Base-by-base conservation (phyloP, 1,140 invertebrate genomes). In the Trichomalopsis sarcophagae region DNA sequence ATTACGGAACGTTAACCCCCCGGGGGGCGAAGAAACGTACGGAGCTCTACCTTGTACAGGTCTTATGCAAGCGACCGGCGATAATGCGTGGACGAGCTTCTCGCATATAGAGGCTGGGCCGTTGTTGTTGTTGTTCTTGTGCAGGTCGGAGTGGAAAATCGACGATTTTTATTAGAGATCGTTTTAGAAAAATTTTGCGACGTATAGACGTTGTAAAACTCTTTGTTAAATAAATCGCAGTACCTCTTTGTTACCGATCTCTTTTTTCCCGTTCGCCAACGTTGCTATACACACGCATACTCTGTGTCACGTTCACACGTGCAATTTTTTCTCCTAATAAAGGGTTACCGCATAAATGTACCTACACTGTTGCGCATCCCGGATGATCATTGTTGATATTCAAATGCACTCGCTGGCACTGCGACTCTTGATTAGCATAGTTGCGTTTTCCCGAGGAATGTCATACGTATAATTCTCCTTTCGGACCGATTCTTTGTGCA, bases 301-400 rank as follows among this genome's bases (percentile, higher is more conserved):
- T 6, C 23, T 44, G 4, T 27, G 17, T 23, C 33, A n/a, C 78
- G 66, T 10, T 11, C 33, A 17, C 33, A 9, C 3, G 5, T 17
- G 17, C 0, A 23, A 62, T 55, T 78, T 78, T 77, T 78, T 78
- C n/a, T 17, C 66, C 7, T n/a, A n/a, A 62, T 30, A 44, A 74
- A 21, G 17, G 33, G 73, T 74, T 36, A 74, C 36, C 40, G 21
- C 33, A 62, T 14, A 73, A 33, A 33, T 27, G 23, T 40, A 73
- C 6, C 27, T 33, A 30, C 33, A 74, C 30, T 33, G 73, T 30
- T 40, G 36, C 50, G 11, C 17, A 79, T 80, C 68, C 77, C 83
- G 76, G 77, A 79, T 74, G 76, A 80, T 80, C 83, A 79, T 80
- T 80, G 83, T 84, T 44, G 76, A 74, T 80, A 80, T 84, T 84